Evolutionary conservation across 2,888 invertebrate genomes (phyloP), one percentile per base, ranked within the genome.

Genomic region (Caenorhabditis wallacei): DNA sequence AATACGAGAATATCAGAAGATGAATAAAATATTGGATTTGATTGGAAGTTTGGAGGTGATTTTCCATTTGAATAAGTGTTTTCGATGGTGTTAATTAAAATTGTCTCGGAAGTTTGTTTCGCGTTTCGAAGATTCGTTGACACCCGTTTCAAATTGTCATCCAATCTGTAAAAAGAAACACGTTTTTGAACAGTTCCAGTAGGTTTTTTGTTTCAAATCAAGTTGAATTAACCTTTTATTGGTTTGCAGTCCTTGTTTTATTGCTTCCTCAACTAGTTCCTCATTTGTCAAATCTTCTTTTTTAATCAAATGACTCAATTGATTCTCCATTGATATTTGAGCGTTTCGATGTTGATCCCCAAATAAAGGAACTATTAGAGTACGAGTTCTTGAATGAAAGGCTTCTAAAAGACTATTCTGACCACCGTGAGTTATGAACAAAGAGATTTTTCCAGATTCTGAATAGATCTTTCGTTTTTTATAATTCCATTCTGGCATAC

Each of bases 331-430:
- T 18, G 76, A 37, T 18, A 76, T 57, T 53, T 59, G 76, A 40
- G 68, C 76, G 24, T 76, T 76, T 18, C 76, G 13, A 37, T 69
- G 68, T 61, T 76, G 76, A 20, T 76, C 76, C 4, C 76, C 76
- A 30, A 76, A 76, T 18, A 76, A 26, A 8, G 76, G 68, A 26
- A 68, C 37, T 18, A 76, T 59, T 1, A 76, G 76, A 18, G 57
- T 57, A 18, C 59, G 76, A 48, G 43, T 59, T 11, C 43, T 53
- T 4, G 68, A 48, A 43, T 51, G 53, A 30, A 76, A 61, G 30
- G 84, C 59, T 71, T 84, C 84, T n/a, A 84, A 61, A 18, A 84
- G 66, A 61, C 80, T 80, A 54, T 84, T 84, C 57, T 84, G 84
- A 4, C 84, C 84, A 18, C 84, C 84, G 18, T 84, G 84, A 2